phyloP scores from a whole-genome alignment of 2,797 vertebrate genomes.

The Tragelaphus oryx region DNA sequence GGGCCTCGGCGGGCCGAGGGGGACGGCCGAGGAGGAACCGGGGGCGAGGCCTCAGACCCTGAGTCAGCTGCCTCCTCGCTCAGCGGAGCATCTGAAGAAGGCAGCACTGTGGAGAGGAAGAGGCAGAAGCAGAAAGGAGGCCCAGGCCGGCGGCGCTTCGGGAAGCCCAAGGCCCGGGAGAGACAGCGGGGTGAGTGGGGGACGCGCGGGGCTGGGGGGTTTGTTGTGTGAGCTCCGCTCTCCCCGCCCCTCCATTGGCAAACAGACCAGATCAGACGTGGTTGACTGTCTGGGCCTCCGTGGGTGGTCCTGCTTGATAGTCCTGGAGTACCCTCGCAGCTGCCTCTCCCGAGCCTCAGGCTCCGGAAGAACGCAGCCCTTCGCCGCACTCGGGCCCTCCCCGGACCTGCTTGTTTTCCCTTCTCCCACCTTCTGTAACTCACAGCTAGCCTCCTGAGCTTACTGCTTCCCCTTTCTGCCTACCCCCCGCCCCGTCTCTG shows the following conservation, averaged over 20 bases:
- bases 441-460: neutral
- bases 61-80: conserved; percentile 70
- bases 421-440: neutral
- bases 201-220: accelerated
- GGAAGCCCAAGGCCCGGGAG: conserved; percentile 85
- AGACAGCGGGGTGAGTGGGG: conserved; percentile 87
- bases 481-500: neutral
- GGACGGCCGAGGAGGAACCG: conserved; percentile 56
- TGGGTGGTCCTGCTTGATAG: neutral
- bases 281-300: neutral
- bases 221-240: too few species aligned
- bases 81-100: conserved; percentile 65
- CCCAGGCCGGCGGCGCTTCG: conserved; percentile 84
- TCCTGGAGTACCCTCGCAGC: neutral
- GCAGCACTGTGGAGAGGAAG: conserved; percentile 59
- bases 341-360: neutral
- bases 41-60: conserved; percentile 65
- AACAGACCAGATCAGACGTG: neutral
- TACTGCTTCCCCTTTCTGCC: neutral
- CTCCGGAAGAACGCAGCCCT: neutral
- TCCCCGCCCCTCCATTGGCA: too few species aligned
- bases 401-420: neutral
- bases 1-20: conserved; percentile 56
- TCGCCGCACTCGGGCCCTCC: neutral
- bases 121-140: conserved; percentile 69